Conservation (phyloP, 2,797 vertebrate genomes). For the Karalla daura region DNA sequence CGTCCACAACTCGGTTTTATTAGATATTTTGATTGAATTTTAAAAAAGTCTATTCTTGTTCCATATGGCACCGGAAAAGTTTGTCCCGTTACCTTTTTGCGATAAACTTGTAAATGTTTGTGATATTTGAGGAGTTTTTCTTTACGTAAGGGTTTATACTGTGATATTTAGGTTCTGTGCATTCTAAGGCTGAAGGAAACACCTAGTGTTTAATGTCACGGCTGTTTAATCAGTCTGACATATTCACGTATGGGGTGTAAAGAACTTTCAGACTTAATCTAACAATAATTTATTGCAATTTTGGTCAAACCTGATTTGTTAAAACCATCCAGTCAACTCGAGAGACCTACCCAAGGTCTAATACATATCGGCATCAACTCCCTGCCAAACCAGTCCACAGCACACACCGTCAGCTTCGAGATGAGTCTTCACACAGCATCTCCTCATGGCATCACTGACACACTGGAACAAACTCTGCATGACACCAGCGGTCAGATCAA, state of each 20-base stretch:
- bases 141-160: no score
- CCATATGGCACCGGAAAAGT: no score
- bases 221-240: not conserved
- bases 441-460: constrained; percentile 39
- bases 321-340: not conserved
- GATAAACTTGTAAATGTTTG: no score
- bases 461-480: constrained; percentile 56
- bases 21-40: no score
- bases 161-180: no score
- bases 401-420: constrained; percentile 9
- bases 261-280: not conserved
- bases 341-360: not conserved
- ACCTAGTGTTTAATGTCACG: no score
- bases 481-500: constrained; percentile 62
- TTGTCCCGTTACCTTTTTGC: no score
- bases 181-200: no score
- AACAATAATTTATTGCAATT: no score
- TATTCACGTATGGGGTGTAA: not conserved
- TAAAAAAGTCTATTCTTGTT: no score
- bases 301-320: not conserved
- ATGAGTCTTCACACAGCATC: constrained; percentile 33
- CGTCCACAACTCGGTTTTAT: no score
- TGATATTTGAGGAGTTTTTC: no score
- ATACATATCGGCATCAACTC: constrained; percentile 12
- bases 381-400: not conserved